Evolutionary conservation across 1,140 invertebrate genomes (phyloP), one percentile per base, ranked within the genome.

Genomic region (Himalopsyche phryganea): DNA sequence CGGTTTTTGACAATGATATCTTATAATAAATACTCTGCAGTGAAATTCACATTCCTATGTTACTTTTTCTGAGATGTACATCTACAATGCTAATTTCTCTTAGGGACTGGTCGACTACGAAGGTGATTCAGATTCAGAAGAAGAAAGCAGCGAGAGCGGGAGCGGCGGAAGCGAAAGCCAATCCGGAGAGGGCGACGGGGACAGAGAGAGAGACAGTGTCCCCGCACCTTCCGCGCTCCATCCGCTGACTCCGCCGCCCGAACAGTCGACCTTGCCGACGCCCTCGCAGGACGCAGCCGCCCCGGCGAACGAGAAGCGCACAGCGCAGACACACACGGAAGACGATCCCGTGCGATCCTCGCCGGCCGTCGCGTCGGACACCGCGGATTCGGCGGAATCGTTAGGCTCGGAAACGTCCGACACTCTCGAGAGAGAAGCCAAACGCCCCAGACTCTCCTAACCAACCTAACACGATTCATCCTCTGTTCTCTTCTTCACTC

Each of bases 91-190:
- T 9, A 28, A n/a, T n/a, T n/a, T n/a, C n/a, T n/a, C n/a, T 32
- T 68, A 94, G 91, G 92, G 92, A 65, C 82, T 98, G 61, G 94
- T 96, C 18, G 94, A 97, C 72, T 98, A 97, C 72, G 94, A 96
- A 69, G 94, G 92, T 52, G 94, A 96, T 73, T 94, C 91, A 0
- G 93, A 96, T 66, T 94, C 96, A 66, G 94, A 96, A 63, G 93
- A 95, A 49, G 90, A 55, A 89, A 91, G 40, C 85, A 85, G 42
- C 35, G 63, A 33, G 51, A 60, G 47, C 1, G 23, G 45, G 15
- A 40, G 23, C 9, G 23, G 23, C 3, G 17, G 17, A 6, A 41
- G 40, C 17, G 40, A 41, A 41, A 17, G 23, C 23, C 23, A 28
- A 28, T 19, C 41, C 2, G 51, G 42, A 3, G 42, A 45, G 2